A percentile compares a stretch with the other conserved stretches of the same genome.
Evolutionary conservation across 2,797 vertebrate genomes (phyloP).

Genomic region (Crocidura indochinensis): DNA sequence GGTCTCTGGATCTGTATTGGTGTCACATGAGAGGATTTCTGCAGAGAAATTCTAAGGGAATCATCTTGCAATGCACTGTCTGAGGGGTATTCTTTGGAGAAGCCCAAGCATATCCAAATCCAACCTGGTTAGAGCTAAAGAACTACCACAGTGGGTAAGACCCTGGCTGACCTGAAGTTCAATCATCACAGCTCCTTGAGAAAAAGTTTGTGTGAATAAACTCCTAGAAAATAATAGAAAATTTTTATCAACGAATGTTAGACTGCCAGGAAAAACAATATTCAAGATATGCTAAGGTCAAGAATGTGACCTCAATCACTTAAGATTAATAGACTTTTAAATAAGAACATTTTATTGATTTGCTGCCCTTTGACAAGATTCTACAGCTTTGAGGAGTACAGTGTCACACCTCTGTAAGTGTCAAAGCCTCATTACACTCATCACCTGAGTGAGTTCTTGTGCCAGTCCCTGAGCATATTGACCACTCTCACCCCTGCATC

Average conservation of each 20-base stretch:
- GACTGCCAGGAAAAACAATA: conserved; percentile 20
- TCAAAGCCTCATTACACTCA: too few species aligned
- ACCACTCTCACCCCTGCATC: too few species aligned
- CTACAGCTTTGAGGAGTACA: too few species aligned
- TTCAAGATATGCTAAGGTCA: conserved; percentile 51
- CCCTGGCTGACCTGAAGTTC: too few species aligned
- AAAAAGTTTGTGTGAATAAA: conserved; percentile 21
- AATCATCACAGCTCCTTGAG: too few species aligned
- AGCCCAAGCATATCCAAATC: neutral
- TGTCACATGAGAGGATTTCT: neutral
- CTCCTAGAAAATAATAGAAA: conserved; percentile 42
- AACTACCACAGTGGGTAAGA: neutral
- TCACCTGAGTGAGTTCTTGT: too few species aligned
- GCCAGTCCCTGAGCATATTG: too few species aligned
- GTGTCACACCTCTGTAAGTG: too few species aligned
- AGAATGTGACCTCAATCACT: neutral
- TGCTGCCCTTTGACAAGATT: too few species aligned
- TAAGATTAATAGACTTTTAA: conserved; percentile 1
- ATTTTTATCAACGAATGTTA: conserved; percentile 52
- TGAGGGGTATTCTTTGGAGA: neutral
- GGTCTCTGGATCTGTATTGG: conserved; percentile 21
- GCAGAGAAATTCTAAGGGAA: conserved; percentile 53
- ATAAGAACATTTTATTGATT: too few species aligned
- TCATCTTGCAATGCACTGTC: neutral
- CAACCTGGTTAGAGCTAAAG: neutral